Evolutionary conservation across 2,797 vertebrate species (phyloP).

Genomic region (Malacoraja senta): DNA sequence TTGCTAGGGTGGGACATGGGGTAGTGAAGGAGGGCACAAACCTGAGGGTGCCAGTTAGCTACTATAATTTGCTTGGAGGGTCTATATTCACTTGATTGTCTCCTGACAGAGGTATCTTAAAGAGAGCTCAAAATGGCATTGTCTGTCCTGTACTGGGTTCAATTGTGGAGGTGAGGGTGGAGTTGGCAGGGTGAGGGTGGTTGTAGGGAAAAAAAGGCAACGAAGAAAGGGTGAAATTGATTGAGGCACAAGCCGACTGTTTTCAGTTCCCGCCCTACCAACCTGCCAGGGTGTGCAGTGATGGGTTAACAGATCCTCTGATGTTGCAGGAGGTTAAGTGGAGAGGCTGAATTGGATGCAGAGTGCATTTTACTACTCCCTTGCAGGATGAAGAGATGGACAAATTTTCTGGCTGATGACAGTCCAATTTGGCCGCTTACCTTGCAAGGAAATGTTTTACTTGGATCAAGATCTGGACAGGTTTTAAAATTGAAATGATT

Average conservation of each 20-base stretch:
- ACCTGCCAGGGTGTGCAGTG: neutral
- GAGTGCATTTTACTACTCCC: neutral
- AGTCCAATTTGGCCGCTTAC: neutral
- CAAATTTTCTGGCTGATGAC: neutral
- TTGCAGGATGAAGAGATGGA: neutral
- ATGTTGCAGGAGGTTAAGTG: neutral
- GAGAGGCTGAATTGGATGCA: neutral
- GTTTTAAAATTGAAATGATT: neutral
- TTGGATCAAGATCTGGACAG: neutral
- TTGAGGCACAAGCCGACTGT: neutral
- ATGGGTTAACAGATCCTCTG: neutral
- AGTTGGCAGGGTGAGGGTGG: too few relatives aligned
- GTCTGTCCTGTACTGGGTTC: neutral
- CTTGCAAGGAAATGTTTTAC: constrained; percentile 7
- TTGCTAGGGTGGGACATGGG: neutral
- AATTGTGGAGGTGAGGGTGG: too few relatives aligned
- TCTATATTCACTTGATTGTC: neutral
- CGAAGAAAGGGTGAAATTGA: neutral
- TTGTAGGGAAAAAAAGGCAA: neutral
- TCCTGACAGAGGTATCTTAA: neutral
- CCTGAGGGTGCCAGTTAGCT: neutral
- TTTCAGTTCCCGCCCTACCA: neutral
- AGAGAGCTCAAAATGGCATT: neutral
- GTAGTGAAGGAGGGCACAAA: neutral
- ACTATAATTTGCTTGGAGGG: neutral